These are phyloP conservation scores for Hemitrygon akajei DNA, from an alignment of 2,797 vertebrate species.

Conservation along the genomic window DNA sequence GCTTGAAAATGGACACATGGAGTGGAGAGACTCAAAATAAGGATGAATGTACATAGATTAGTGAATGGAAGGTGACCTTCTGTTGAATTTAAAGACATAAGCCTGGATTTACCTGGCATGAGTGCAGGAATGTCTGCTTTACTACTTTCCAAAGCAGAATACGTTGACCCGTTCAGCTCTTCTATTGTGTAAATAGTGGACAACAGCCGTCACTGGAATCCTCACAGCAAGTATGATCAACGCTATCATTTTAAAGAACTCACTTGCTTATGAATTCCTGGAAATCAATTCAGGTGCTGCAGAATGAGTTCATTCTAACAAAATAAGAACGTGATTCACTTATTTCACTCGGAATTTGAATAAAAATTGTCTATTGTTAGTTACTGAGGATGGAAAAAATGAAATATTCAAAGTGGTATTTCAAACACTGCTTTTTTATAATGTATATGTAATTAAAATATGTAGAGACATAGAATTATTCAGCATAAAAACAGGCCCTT, in stretches of 20 bases:
- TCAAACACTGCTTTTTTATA: background rate
- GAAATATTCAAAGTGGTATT: background rate
- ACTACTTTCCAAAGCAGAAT: background rate
- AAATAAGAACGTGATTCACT: background rate
- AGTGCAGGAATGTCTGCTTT: background rate
- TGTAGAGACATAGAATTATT: too few relatives aligned
- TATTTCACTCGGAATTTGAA: background rate
- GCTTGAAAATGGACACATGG: background rate
- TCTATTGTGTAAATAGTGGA: constrained; percentile 1
- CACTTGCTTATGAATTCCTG: background rate
- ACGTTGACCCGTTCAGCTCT: background rate
- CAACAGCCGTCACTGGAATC: background rate
- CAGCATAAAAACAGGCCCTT: too few relatives aligned
- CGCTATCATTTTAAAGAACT: background rate
- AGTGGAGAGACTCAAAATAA: background rate
- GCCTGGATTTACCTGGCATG: background rate
- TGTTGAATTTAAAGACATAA: background rate
- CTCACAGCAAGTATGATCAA: background rate
- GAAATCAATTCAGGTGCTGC: background rate
- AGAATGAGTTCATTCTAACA: constrained; percentile 1
- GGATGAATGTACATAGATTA: background rate
- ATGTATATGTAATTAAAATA: background rate
- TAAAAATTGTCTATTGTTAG: background rate
- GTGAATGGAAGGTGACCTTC: background rate
- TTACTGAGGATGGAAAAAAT: background rate